A percentile compares a stretch with the other conserved stretches of the same genome.
Evolutionary conservation across 2,113 vertebrate species (phyloP).

Genomic region (western clawed frog (Xenopus tropicalis)): DNA sequence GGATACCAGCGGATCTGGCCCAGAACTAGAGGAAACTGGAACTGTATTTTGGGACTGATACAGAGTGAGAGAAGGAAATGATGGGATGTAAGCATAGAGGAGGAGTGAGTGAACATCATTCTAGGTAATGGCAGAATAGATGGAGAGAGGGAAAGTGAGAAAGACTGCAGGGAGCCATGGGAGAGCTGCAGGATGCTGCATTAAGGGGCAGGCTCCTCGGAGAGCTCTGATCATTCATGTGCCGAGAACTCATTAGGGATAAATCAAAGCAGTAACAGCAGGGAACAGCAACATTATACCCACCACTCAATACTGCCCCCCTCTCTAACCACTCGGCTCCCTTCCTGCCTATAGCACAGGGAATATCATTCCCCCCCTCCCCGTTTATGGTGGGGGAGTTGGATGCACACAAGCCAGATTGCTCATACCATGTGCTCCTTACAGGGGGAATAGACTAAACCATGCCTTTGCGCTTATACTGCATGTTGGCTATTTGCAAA

Average conservation of each 20-base stretch:
- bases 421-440: neutral
- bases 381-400: constrained; percentile 20
- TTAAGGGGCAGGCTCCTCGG: constrained; percentile 45
- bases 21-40: no score
- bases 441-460: no score
- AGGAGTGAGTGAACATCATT: no score
- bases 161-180: constrained; percentile 16
- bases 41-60: no score
- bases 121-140: no score
- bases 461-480: no score
- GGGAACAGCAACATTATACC: constrained; percentile 47
- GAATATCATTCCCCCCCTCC: constrained; percentile 19
- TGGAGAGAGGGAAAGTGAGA: no score
- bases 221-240: constrained; percentile 61
- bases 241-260: constrained; percentile 64
- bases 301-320: constrained; percentile 21
- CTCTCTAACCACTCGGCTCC: constrained; percentile 3
- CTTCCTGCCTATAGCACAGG: constrained; percentile 10
- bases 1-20: no score
- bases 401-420: constrained; percentile 24
- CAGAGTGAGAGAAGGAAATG: no score
- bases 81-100: no score
- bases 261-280: constrained; percentile 60
- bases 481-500: no score
- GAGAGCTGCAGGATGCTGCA: constrained; percentile 30